phyloP scores from a whole-genome alignment of 2,888 invertebrate species.

The Drosophila tripunctata region DNA sequence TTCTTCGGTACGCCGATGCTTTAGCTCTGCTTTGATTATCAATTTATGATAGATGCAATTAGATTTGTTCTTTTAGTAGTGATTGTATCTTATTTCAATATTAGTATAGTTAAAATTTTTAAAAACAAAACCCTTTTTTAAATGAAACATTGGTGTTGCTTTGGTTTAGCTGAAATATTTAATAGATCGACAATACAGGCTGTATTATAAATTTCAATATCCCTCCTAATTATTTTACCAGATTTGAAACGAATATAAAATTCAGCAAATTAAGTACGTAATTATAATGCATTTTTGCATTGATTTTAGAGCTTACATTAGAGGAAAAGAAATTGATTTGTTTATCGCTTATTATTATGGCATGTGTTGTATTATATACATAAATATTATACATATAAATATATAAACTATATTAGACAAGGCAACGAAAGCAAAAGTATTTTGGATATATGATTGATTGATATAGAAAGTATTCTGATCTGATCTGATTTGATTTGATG shows the following conservation, averaged over 20 bases:
- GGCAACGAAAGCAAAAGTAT: conserved; percentile 61
- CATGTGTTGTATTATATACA: no score
- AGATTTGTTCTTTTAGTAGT: no score
- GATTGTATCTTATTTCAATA: conserved; percentile 20
- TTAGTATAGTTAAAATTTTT: conserved; percentile 14
- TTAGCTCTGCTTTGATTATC: conserved; percentile 44
- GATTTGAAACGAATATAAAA: conserved; percentile 17
- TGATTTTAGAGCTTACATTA: conserved; percentile 62
- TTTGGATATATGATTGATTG: conserved; percentile 12
- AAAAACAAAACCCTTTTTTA: no score
- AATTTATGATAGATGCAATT: no score
- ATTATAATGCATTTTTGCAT: conserved; percentile 69
- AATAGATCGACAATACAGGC: no score
- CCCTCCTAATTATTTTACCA: no score
- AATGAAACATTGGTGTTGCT: no score
- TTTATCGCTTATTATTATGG: conserved; percentile 31
- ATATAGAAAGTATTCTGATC: conserved; percentile 46
- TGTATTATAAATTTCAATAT: no score
- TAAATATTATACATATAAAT: no score
- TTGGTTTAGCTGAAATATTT: no score
- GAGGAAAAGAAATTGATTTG: conserved; percentile 25
- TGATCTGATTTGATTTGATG: conserved; percentile 22
- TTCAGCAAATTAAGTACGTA: conserved; percentile 43
- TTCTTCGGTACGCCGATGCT: conserved; percentile 51
- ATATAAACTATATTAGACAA: conserved; percentile 35